Base-by-base conservation (phyloP, 2,113 vertebrate species). In the Suricata suricatta region DNA sequence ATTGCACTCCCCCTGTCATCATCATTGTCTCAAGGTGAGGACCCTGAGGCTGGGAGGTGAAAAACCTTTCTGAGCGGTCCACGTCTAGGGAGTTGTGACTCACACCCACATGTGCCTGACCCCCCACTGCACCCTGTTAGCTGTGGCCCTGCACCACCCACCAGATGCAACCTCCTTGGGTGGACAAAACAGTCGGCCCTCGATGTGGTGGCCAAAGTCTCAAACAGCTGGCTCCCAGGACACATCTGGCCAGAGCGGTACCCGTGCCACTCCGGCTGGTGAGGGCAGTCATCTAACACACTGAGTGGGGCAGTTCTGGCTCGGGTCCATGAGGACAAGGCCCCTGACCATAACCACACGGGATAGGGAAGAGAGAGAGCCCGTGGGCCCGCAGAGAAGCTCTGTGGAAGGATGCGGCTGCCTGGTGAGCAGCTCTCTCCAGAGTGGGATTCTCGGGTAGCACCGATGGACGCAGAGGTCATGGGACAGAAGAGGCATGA, bases 91-190 rank as follows among this genome's bases (percentile, higher is more conserved):
- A 4, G 17, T 19, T 64, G 74, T 52, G 9, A 64, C 8, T 57
- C 41, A 29, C 17, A 29, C 14, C 25, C 71, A 13, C 29, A 21
- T 7, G 47, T 38, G 6, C 17, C 89, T 33, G 69, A 44, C 29
- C 50, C 52, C 35, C 54, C 3, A 17, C 41, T 54, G 52, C 8
- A 12, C 66, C 10, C 33, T 27, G 17, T 35, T 15, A 11, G 47
- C 19, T 5, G 1, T 15, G 5, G 0, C 4, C 2, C 38, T 9
- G 41, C 29, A 4, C 33, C 7, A 2, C 14, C 71, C 19, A 23
- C 23, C n/a, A 69, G 21, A 25, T 1, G 35, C 13, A 54, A 3
- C 21, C n/a, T 64, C 38, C 47, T n/a, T 3, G 15, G 16, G 23
- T 14, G 38, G 63, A 79, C 69, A 7, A 19, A 44, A 2, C 0